Evolutionary conservation across 2,797 vertebrate species (phyloP), one percentile per base, ranked within the genome.

Genomic region (Eulemur mongoz): DNA sequence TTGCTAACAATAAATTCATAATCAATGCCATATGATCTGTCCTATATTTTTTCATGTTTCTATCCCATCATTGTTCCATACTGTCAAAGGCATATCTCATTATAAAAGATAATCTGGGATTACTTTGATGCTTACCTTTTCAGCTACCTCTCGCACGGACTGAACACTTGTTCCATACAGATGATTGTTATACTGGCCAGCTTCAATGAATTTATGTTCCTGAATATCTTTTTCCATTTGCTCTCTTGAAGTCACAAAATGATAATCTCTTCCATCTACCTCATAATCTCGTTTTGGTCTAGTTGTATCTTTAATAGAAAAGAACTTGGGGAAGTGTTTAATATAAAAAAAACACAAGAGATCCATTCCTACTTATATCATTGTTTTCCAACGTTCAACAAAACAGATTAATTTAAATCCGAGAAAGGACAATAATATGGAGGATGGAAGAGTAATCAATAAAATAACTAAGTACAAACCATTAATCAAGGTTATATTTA

Each of bases 141-240:
- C 99, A 1, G 99, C 99, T 92, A 99, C 99, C 98, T 99, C 99
- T 52, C 99, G 98, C 91, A 99, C 99, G 32, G 99, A 99, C 76
- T 99, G 99, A n/a, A 99, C 99, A 67, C 99, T 99, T 97, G 99
- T 99, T 73, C 99, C 99, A 92, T 99, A 99, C 59, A 99, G 99
- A 97, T 99, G 99, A 98, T 99, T 99, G 98, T 99, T 99, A 99
- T 99, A 99, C 97, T 99, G 99, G 32, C 99, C 99, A 67, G 99
- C 99, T 98, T 99, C 99, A 96, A 99, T 99, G 98, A 99, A 99
- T 97, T 99, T 99, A 98, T 99, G 99, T 97, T 99, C 99, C 98
- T 99, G 99, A 98, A 99, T 99, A 98, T 99, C 99, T 96, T 99
- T 99, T 98, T 99, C 99, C 99, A 99, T 99, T 98, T 99, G 99